Evolutionary conservation across 2,113 vertebrate genomes (phyloP), one percentile per base, ranked within the genome.

Genomic region (Salvator merianae): DNA sequence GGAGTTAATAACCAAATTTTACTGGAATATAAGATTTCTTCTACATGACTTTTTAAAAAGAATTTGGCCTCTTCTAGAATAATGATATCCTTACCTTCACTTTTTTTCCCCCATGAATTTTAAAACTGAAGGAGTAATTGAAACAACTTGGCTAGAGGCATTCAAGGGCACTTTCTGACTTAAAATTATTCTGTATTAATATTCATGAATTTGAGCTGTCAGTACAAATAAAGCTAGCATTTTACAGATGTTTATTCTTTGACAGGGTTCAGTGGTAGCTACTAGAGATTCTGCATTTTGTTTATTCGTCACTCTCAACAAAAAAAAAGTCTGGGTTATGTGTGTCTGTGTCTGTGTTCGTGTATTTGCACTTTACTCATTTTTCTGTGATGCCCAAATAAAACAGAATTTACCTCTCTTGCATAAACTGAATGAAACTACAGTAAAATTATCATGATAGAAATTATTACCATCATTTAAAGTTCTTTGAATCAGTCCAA

Each of bases 151-250:
- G 28, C 69, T 22, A 7, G 0, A 0, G 6, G 83, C 86, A 81
- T 92, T 81, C 68, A 55, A 59, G 47, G 66, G 28, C 66, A 76
- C 8, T 84, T 82, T 84, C 81, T 84, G 14, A 83, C 55, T 86
- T 84, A 66, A 77, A 47, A 87, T 91, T 88, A 81, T 86, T 90
- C 88, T 38, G 77, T 89, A 91, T 89, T 90, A 88, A 86, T 87
- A 80, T 86, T 84, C 20, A 63, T 85, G 84, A 92, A 87, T 28
- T 72, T 47, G n/a, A n/a, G 84, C 84, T 66, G 83, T 83, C 59
- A 89, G 47, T 65, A 85, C 85, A 92, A 80, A 91, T 80, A 43
- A 30, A 85, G 76, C 34, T 84, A 63, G 47, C 36, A 83, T 91
- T 88, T 87, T 88, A 78, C 66, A 77, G 47, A 40, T 87, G 7